Conservation (phyloP, 2,113 vertebrate genomes). For the Campylomormyrus numenius region DNA sequence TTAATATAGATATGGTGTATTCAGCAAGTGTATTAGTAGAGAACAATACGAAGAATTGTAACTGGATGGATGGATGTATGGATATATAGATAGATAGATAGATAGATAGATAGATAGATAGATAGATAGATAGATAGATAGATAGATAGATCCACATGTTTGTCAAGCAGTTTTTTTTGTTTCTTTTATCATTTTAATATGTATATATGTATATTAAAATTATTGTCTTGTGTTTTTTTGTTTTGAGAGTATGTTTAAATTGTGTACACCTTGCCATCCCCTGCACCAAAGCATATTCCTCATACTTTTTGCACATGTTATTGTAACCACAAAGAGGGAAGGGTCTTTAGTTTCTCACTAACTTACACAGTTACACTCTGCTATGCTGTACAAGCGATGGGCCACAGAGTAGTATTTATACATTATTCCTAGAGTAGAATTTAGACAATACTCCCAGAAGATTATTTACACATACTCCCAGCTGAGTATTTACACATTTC, state of each 20-base stretch:
- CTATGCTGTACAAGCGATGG: not conserved
- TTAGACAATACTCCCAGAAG: not conserved
- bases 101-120: not conserved
- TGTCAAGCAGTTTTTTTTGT: not conserved
- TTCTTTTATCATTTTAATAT: not conserved
- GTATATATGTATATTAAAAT: not conserved
- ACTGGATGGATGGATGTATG: too few species aligned
- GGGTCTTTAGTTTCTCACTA: not conserved
- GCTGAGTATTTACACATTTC: not conserved
- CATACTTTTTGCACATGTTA: not conserved
- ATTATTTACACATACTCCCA: not conserved
- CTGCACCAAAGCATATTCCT: not conserved
- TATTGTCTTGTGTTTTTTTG: not conserved
- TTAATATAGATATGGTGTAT: too few species aligned
- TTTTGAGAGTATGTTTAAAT: not conserved
- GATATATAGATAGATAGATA: not conserved
- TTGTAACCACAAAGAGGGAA: not conserved
- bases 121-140: too few species aligned
- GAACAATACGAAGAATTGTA: too few species aligned
- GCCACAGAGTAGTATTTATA: not conserved
- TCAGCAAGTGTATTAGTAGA: too few species aligned
- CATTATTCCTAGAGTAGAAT: not conserved
- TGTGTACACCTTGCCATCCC: not conserved
- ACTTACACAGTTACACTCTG: not conserved
- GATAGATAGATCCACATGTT: not conserved